These are phyloP conservation scores for Hirtodrosophila histrioides DNA, from an alignment of 2,888 invertebrate genomes.

Conservation along the genomic window DNA sequence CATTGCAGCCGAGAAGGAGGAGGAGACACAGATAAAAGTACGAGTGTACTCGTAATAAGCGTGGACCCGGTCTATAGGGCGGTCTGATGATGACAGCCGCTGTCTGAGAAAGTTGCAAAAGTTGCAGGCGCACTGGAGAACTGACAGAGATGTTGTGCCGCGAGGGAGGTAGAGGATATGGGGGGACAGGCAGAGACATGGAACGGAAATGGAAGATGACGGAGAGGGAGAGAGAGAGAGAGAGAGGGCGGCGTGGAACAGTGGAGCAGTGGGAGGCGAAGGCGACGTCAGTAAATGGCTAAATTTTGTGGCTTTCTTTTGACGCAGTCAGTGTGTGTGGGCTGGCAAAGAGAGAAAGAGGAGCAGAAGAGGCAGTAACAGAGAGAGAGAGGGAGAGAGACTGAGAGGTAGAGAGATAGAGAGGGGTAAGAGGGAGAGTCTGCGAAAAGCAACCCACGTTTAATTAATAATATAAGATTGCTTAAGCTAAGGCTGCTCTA, in stretches of 20 bases:
- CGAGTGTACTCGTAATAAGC: conserved; percentile 7
- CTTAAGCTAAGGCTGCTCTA: background rate
- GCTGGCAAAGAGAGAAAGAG: conserved; percentile 18
- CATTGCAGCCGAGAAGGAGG: conserved; percentile 36
- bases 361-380: conserved; percentile 4
- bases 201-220: conserved; percentile 36
- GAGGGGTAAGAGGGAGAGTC: conserved; percentile 13
- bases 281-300: conserved; percentile 63
- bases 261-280: conserved; percentile 25
- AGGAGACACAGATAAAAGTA: conserved; percentile 39
- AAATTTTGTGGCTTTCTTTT: conserved; percentile 71
- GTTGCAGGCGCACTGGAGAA: conserved; percentile 48
- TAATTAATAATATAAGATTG: conserved; percentile 43
- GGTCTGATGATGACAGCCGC: conserved; percentile 58
- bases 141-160: conserved; percentile 1
- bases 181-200: conserved; percentile 10
- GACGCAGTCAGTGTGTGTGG: conserved; percentile 46
- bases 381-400: conserved; percentile 7
- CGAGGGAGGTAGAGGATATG: background rate
- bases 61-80: conserved; percentile 38
- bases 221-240: background rate
- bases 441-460: conserved; percentile 46
- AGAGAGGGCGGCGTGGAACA: background rate
- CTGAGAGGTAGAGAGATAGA: background rate
- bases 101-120: conserved; percentile 75